A percentile compares a stretch with the other conserved stretches of the same genome.
Evolutionary conservation across 2,113 vertebrate genomes (phyloP).

Genomic region (Trematocara zebra): DNA sequence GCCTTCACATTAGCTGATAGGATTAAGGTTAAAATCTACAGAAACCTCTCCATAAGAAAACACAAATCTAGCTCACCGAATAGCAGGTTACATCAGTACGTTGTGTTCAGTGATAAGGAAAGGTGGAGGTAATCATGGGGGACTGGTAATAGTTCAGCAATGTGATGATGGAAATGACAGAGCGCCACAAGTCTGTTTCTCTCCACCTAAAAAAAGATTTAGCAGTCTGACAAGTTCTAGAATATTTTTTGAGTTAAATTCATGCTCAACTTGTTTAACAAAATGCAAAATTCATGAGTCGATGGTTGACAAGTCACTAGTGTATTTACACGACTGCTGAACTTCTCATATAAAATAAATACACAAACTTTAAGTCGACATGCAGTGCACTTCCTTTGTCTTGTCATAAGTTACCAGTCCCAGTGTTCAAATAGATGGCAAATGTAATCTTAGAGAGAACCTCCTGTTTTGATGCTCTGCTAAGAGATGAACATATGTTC

Average conservation of each 20-base stretch:
- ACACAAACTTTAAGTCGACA: background rate
- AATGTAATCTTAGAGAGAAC: constrained; percentile 21
- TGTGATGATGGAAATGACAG: constrained; percentile 43
- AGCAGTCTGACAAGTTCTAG: background rate
- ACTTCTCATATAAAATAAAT: background rate
- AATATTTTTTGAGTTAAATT: background rate
- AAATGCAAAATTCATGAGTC: constrained; percentile 2
- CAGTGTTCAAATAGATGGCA: background rate
- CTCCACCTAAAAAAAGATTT: constrained; percentile 4
- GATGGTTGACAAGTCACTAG: background rate
- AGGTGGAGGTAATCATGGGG: constrained; percentile 39
- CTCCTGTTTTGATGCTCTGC: constrained; percentile 21
- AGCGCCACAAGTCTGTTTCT: constrained; percentile 2
- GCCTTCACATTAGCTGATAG: constrained; percentile 72
- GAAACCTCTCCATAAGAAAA: constrained; percentile 66
- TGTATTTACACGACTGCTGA: background rate
- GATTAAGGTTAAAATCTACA: constrained; percentile 73
- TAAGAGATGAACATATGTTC: constrained; percentile 59
- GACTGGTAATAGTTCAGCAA: constrained; percentile 39
- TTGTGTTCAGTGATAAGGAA: constrained; percentile 49
- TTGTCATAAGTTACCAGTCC: background rate
- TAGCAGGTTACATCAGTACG: constrained; percentile 46
- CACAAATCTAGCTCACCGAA: constrained; percentile 42
- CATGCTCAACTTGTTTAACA: background rate
- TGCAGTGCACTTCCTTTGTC: background rate